phyloP scores from a whole-genome alignment of 2,113 vertebrate species.

The Oriolus oriolus region DNA sequence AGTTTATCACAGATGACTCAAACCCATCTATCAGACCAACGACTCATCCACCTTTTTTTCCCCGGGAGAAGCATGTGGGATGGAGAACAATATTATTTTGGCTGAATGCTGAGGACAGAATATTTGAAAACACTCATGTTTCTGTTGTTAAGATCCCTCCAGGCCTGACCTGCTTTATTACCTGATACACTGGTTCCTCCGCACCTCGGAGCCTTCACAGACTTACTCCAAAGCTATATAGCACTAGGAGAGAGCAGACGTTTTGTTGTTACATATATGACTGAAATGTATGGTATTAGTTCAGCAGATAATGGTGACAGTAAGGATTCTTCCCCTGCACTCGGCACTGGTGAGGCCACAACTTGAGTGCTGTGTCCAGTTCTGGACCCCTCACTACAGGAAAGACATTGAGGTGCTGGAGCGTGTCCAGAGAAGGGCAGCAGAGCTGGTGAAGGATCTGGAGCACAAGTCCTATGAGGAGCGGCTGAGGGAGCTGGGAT shows the following conservation, averaged over 20 bases:
- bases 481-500: fast-evolving
- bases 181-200: fast-evolving
- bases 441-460: not conserved
- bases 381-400: not conserved
- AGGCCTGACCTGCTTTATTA: not conserved
- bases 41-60: not conserved
- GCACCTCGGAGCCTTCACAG: not conserved
- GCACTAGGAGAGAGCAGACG: not conserved
- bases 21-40: not conserved
- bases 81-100: not conserved
- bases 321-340: not conserved
- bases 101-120: not conserved
- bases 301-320: not conserved
- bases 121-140: not conserved
- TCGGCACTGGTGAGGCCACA: not conserved
- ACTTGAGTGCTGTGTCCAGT: fast-evolving
- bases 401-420: not conserved
- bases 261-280: not conserved
- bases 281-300: not conserved
- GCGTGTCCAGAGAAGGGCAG: fast-evolving
- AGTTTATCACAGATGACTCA: not conserved
- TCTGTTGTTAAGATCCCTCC: not conserved
- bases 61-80: not conserved
- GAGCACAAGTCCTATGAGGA: fast-evolving
- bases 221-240: not conserved